phyloP scores from a whole-genome alignment of 2,797 vertebrate species.

The Vultur gryphus region DNA sequence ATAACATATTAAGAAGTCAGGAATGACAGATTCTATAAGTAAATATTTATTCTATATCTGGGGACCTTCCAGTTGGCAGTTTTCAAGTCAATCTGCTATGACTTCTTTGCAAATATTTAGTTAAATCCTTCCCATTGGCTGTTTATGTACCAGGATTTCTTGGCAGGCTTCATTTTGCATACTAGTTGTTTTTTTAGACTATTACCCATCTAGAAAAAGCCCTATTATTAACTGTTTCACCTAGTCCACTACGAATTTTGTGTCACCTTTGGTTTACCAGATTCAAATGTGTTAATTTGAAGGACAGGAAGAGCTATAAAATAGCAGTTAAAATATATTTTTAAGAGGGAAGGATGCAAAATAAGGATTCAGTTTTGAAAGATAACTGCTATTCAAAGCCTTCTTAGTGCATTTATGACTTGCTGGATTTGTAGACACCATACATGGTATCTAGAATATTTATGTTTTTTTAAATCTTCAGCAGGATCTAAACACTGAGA shows the following conservation, averaged over 20 bases:
- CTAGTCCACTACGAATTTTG: background rate
- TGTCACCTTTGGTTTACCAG: background rate
- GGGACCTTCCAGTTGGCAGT: background rate
- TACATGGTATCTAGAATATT: background rate
- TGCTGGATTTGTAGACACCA: background rate
- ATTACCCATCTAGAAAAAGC: background rate
- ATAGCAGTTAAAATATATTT: background rate
- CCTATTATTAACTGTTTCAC: background rate
- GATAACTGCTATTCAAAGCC: background rate
- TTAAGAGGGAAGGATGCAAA: background rate
- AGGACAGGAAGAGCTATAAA: background rate
- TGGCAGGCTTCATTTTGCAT: background rate
- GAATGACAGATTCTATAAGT: background rate
- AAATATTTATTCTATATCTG: background rate
- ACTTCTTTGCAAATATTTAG: background rate
- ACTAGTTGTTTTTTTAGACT: background rate
- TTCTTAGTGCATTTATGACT: background rate
- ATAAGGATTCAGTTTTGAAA: background rate
- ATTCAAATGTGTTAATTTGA: background rate
- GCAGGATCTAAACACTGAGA: background rate
- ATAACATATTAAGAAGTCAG: background rate
- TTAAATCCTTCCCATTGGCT: background rate
- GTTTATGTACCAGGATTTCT: background rate
- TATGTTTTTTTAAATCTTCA: background rate
- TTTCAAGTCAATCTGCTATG: background rate